Evolutionary conservation across 2,888 invertebrate genomes (phyloP), one percentile per base, ranked within the genome.

Genomic region (Leucophenga maculata): DNA sequence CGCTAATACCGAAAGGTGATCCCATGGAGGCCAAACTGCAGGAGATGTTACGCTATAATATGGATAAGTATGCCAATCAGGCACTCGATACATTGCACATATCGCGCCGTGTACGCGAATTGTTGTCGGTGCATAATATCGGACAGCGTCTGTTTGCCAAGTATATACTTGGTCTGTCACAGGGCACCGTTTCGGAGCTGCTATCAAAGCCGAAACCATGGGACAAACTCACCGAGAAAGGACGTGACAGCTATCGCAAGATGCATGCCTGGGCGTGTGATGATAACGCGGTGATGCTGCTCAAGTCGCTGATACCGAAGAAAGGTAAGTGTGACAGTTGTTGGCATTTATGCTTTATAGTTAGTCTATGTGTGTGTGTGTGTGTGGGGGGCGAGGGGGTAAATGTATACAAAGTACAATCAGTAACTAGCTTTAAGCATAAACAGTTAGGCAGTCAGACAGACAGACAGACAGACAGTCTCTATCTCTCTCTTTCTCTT

Each of bases 191-290:
- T 62, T 97, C 97, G 77, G 99, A 99, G 90, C 90, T 99, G 84
- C 92, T 99, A 74, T 98, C 98, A 79, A 99, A 99, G 88, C 99
- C 99, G 68, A 98, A 99, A 88, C 98, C 98, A 14, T 99, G 99
- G 99, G 98, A 98, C 90, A 99, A 99, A 90, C 91, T 99, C 86
- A 99, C 99, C 70, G 99, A 99, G 90, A 99, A 99, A 89, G 99
- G 99, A 46, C 91, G 99, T 69, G 99, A 99, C 90, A 98, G 98
- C 83, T 99, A 99, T 90, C 91, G 99, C 86, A 98, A 99, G 90
- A 99, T 99, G 97, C 97, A 98, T 90, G 97, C 97, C 84, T 99
- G 99, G 99, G 97, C 98, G 78, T 95, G 95, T 89, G 99, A 99
- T 90, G 98, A 98, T 87, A 94, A 95, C 85, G 98, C 99, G 85